Conservation (phyloP, 2,797 vertebrate species). For the Neosilurus mollespiculum region DNA sequence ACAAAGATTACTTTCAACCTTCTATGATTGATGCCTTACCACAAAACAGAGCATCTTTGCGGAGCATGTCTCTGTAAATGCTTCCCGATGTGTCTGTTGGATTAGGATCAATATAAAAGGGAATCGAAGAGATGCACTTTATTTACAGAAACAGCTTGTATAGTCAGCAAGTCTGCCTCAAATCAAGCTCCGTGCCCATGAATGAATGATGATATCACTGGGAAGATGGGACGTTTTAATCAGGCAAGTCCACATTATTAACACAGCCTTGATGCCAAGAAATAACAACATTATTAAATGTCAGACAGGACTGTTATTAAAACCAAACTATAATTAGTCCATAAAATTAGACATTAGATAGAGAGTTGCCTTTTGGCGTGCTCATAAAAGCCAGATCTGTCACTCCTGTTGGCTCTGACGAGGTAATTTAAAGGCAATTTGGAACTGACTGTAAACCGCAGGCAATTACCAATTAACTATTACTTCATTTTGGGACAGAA, state of each 20-base stretch:
- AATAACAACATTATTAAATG: constrained; percentile 48
- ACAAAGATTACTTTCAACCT: constrained; percentile 40
- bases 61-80: background rate
- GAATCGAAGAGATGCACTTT: constrained; percentile 22
- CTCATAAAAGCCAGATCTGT: constrained; percentile 33
- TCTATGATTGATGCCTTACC: constrained; percentile 42
- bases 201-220: constrained; percentile 28
- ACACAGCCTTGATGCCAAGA: constrained; percentile 40
- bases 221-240: constrained; percentile 47
- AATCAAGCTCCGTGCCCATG: background rate
- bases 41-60: background rate
- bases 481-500: constrained; percentile 10
- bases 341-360: constrained; percentile 52
- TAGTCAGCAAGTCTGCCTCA: background rate
- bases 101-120: constrained; percentile 26
- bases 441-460: constrained; percentile 38
- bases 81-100: constrained; percentile 15
- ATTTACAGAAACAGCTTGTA: constrained; percentile 2
- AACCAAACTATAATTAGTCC: constrained; percentile 54
- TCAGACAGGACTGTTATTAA: constrained; percentile 49
- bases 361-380: constrained; percentile 44
- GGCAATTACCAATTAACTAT: constrained; percentile 35
- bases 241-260: constrained; percentile 45
- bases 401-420: constrained; percentile 28
- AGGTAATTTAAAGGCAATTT: constrained; percentile 52